These are phyloP conservation scores for Oryzias woworae DNA, from an alignment of 2,113 vertebrate genomes.

Conservation along the genomic window DNA sequence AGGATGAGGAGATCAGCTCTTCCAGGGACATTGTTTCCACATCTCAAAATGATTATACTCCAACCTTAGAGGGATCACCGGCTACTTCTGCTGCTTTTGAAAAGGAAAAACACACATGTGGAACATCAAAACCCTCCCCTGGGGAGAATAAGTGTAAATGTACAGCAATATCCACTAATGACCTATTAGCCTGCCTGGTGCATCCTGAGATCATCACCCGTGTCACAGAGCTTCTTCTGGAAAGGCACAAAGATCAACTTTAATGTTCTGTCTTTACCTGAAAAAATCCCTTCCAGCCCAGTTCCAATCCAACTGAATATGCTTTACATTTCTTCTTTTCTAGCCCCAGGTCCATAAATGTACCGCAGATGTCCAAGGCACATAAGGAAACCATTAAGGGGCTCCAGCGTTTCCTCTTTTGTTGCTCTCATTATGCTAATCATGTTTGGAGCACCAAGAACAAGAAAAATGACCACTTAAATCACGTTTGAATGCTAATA, in stretches of 20 bases:
- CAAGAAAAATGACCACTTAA: conserved; percentile 25
- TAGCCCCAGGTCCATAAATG: no score
- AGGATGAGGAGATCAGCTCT: not conserved
- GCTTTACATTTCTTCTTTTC: no score
- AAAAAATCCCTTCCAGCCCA: conserved; percentile 1
- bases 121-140: not conserved
- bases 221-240: conserved; percentile 84
- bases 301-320: no score
- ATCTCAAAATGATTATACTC: not conserved
- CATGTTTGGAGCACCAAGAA: conserved; percentile 25
- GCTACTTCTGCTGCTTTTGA: not conserved
- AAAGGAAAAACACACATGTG: not conserved
- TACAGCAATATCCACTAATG: conserved; percentile 81
- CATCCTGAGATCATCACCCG: conserved; percentile 83
- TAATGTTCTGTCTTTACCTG: conserved; percentile 1
- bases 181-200: conserved; percentile 88
- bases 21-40: not conserved
- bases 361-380: no score
- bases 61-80: not conserved
- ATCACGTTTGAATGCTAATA: conserved; percentile 49
- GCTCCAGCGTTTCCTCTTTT: conserved; percentile 15
- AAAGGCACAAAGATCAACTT: conserved; percentile 59
- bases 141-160: not conserved
- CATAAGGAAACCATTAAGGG: conserved; percentile 3
- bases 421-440: conserved; percentile 36